phyloP scores from a whole-genome alignment of 2,797 vertebrate genomes.

The Pipistrellus nathusii region DNA sequence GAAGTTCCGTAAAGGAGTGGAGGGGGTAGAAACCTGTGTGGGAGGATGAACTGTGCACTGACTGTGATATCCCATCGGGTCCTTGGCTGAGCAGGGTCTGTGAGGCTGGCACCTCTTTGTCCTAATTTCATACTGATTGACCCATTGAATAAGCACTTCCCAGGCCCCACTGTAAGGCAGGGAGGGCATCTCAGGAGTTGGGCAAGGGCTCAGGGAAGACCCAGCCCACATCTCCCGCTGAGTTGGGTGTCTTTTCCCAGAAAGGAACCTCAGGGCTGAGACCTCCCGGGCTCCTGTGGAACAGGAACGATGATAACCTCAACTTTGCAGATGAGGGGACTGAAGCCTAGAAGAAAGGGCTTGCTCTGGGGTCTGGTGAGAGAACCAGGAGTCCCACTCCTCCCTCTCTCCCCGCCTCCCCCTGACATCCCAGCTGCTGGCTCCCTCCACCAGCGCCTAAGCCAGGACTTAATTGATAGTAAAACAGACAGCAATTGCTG shows the following conservation, averaged over 20 bases:
- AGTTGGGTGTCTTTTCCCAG: background rate
- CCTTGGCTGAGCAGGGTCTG: background rate
- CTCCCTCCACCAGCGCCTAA: rapidly evolving
- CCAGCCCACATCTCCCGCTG: too few relatives aligned
- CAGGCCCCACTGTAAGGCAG: background rate
- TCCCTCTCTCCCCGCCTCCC: rapidly evolving
- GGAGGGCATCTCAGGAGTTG: background rate
- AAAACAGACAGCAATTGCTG: background rate
- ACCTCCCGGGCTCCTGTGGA: background rate
- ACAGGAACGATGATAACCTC: too few relatives aligned
- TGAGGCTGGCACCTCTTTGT: background rate
- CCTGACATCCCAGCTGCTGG: rapidly evolving
- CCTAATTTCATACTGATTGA: background rate
- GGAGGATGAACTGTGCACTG: background rate
- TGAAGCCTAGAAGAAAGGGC: background rate
- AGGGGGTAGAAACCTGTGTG: background rate
- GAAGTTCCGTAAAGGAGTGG: background rate
- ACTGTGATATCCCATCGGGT: background rate
- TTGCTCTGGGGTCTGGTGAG: background rate
- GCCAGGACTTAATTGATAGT: background rate
- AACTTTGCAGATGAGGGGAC: background rate
- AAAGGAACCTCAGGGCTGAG: background rate
- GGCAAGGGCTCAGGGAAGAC: background rate
- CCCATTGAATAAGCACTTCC: background rate
- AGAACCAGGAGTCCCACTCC: rapidly evolving